Evolutionary conservation across 2,797 vertebrate genomes (phyloP), one percentile per base, ranked within the genome.

Genomic region (Microctenopoma stevenorrisi): DNA sequence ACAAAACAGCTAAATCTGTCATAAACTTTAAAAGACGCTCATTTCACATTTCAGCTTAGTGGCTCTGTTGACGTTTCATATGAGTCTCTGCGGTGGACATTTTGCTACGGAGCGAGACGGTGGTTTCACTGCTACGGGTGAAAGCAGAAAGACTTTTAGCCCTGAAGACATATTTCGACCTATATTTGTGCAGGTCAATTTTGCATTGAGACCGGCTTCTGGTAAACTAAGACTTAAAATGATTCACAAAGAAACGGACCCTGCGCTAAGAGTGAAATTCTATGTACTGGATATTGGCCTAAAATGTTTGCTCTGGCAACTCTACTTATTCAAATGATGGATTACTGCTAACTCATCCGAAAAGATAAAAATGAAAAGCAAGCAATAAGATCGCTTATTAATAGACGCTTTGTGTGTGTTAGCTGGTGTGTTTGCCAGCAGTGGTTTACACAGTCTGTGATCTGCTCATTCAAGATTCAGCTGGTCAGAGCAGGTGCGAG

Each of bases 401-500:
- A 48, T 26, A 26, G 57, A 61, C 40, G 58, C 57, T 68, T 55
- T 56, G 40, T 62, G 73, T 38, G 37, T 38, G 37, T 38, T 15
- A 64, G 66, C 82, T 66, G 60, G 52, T 67, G 4, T 86, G 72
- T 88, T 86, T 86, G 86, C 82, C 28, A 63, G 70, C 30, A 3
- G 49, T 80, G 71, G 84, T 91, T 91, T 90, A 88, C 90, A 88
- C 88, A 90, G 64, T 68, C 42, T 48, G 51, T 46, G 69, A 49
- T 77, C 55, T 70, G 72, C 72, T 88, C 84, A 90, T 88, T 90
- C 87, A 91, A 85, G 87, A 86, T 87, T 84, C 88, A 88, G 82
- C 88, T 91, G 90, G 88, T 91, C 48, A 40, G 77, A 89, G 85
- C 88, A 91, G 91, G 91, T 92, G 91, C 89, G 83, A 73, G 78